Evolutionary conservation across 2,113 vertebrate genomes (phyloP), one percentile per base, ranked within the genome.

Genomic region (Fregetta grallaria): DNA sequence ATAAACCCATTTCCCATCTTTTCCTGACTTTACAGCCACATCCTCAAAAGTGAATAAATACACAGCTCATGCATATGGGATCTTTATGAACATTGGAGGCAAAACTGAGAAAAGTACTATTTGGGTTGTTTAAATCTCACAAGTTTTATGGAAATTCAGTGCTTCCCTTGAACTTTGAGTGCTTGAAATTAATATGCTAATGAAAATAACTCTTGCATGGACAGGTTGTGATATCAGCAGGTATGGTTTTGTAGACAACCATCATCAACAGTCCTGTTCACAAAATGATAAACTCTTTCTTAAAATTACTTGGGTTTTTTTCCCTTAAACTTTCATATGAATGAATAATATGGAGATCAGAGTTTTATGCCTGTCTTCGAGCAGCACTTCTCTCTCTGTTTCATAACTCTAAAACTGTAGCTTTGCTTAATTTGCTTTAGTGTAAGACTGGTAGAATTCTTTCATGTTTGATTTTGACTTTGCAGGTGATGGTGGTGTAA

Each of bases 191-290:
- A 95, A 84, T 52, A 75, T 84, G 52, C 78, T 93, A 82, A 70
- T 96, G 84, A 94, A 89, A 80, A 90, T 94, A 86, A 91, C 93
- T 89, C 81, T 91, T 67, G 38, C 86, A 45, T 83, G 32, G 22
- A 32, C 12, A 38, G 74, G 21, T 32, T 44, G 23, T 76, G 50
- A 2, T 49, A 36, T 58, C 38, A 79, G 19, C 40, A 47, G 62
- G 18, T 42, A 21, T 9, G 21, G 10, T 56, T 53, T 91, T 77
- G 38, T 42, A 47, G 21, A 53, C 40, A 71, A 40, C 14, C 16
- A 22, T 40, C 1, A 0, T 83, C 25, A 58, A 29, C 50, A 56
- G 15, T 72, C 25, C 45, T 66, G 11, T 53, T 88, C 38, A 65
- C 45, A 40, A 42, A 59, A 66, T 78, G 3, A 53, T 52, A 52